Base-by-base conservation (phyloP, 2,797 vertebrate species). In the Onychomys leucogaster region DNA sequence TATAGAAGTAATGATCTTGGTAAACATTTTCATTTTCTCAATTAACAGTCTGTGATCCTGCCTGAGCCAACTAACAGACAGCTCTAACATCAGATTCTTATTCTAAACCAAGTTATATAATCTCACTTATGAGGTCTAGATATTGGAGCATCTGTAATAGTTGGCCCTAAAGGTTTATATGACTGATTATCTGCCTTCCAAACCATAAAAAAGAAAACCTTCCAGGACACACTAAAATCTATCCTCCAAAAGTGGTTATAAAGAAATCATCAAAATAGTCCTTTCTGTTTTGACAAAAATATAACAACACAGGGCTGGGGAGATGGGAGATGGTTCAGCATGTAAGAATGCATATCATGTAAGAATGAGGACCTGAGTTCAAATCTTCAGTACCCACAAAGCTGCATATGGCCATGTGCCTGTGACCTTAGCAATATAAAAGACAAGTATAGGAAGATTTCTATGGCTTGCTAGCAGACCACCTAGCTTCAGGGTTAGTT, bases 21-120 rank as follows among this genome's bases (percentile, higher is more conserved):
- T 91, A 94, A 96, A 96, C 23, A 91, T 59, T 83, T 92, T 94
- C 76, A 94, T 92, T 82, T 57, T 87, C 17, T 84, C 87, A 91
- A 6, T 67, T 86, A 87, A 21, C 27, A 63, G 69, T 73, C 2
- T 95, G 85, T 49, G 41, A 49, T 57, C 69, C 65, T 91, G 25
- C 13, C 32, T 21, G 13, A 91, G 61, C 37, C 27, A 71, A 92
- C 29, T 43, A 94, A 69, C 1, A 94, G 75, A 8, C 2, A 55
- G n/a, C 32, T 80, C 49, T 82, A 34, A 5, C 69, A 80, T 77
- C 55, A 65, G n/a, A 63, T n/a, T 69, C 14, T 59, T 49, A 89
- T 41, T 1, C 13, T 80, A 90, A 96, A 46, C 11, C 14, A 61
- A 49, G 43, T 73, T 76, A 82, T 89, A 34, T 46, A 57, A 61